phyloP scores from a whole-genome alignment of 92 coral and sea anemone genomes.

The Epizoanthus stellaris region DNA sequence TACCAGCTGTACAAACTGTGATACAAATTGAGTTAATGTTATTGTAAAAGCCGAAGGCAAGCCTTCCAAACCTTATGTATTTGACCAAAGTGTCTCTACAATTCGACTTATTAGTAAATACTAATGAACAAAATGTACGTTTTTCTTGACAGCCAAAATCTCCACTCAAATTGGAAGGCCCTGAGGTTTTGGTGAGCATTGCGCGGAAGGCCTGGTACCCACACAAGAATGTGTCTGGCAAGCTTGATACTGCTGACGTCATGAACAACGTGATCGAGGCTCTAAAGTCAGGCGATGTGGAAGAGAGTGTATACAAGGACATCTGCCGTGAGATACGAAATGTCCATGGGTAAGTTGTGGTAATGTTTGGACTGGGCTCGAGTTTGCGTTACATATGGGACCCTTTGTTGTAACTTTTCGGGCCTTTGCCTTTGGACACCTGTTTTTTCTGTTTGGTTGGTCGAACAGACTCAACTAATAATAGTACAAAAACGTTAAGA shows the following conservation, averaged over 20 bases:
- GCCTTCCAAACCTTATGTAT: background rate
- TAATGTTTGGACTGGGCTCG: background rate
- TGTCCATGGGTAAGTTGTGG: slow-evolving; percentile 20
- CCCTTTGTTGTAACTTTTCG: too few relatives aligned
- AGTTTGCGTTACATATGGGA: too few relatives aligned
- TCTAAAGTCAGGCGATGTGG: slow-evolving; percentile 12
- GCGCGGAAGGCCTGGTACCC: slow-evolving; percentile 71
- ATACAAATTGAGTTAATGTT: too few relatives aligned
- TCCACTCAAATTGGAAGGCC: slow-evolving; percentile 15
- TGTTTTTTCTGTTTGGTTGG: too few relatives aligned
- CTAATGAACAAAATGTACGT: background rate
- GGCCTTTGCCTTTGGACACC: too few relatives aligned
- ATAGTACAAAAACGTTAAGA: too few relatives aligned
- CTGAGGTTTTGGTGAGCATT: slow-evolving; percentile 39
- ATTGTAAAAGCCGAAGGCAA: background rate
- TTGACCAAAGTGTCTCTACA: background rate
- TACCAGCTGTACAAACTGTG: too few relatives aligned
- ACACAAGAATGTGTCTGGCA: slow-evolving; percentile 14
- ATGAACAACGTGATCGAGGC: slow-evolving; percentile 55
- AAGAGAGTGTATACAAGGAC: slow-evolving; percentile 20
- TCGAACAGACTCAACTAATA: too few relatives aligned
- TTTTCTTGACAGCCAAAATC: background rate
- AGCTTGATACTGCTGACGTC: slow-evolving; percentile 37
- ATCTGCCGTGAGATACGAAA: slow-evolving; percentile 33
- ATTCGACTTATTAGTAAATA: background rate